Evolutionary conservation across 2,797 vertebrate species (phyloP).

Genomic region (Salarias fasciatus): DNA sequence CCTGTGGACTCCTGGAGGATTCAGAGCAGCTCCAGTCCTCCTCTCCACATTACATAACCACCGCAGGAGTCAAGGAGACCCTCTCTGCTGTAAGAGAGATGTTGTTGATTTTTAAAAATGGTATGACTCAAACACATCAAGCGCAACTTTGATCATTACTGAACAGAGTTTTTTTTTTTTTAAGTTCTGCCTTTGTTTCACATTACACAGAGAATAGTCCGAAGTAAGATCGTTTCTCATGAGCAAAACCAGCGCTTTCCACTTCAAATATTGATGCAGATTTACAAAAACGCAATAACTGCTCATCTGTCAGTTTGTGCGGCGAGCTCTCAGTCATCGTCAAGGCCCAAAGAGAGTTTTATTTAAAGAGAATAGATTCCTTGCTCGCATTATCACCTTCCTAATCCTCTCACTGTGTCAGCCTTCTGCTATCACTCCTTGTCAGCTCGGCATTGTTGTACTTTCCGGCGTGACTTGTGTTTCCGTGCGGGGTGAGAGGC

Average conservation of each 20-base stretch:
- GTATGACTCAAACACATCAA: conserved; percentile 36
- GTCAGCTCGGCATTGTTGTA: conserved; percentile 65
- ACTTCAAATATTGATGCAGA: conserved; percentile 38
- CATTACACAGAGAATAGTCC: conserved; percentile 20
- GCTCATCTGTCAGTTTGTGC: conserved; percentile 42
- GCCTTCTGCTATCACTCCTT: conserved; percentile 57
- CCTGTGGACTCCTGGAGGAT: conserved; percentile 2
- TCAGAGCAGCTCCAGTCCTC: conserved; percentile 40
- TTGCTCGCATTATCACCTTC: conserved; percentile 54
- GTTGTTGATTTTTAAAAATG: conserved; percentile 35
- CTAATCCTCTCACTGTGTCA: conserved; percentile 67
- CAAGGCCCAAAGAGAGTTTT: conserved; percentile 44
- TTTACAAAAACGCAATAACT: conserved; percentile 48
- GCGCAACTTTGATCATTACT: conserved; percentile 19
- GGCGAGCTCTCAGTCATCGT: conserved; percentile 46
- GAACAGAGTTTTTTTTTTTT: conserved; percentile 30
- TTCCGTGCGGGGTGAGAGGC: conserved; percentile 39
- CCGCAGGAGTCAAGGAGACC: conserved; percentile 25
- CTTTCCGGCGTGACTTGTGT: conserved; percentile 53
- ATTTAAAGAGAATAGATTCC: conserved; percentile 63
- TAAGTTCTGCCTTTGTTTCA: no score
- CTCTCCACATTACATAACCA: conserved; percentile 32
- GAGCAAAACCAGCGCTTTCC: conserved; percentile 15
- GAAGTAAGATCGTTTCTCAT: conserved; percentile 3
- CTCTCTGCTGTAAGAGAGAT: conserved; percentile 23